Base-by-base conservation (phyloP, 1,140 invertebrate genomes). In the Oryctes rhinoceros region DNA sequence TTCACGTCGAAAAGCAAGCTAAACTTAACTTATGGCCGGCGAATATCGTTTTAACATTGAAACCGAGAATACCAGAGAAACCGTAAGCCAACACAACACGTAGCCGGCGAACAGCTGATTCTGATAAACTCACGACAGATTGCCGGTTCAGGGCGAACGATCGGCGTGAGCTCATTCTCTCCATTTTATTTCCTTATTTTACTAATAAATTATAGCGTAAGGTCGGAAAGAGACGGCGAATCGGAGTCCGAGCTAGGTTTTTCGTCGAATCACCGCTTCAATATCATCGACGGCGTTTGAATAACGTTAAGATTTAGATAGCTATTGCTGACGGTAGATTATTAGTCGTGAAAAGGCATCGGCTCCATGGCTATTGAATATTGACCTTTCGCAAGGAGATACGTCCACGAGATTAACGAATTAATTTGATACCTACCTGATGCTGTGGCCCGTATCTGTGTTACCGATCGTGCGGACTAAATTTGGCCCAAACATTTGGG, bases 381-480 rank as follows among this genome's bases (percentile, higher is more conserved):
- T 59, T 59, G 53, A 59, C 53, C 53, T 59, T 59, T 59, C 53
- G 53, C 53, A 59, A 59, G 53, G 53, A 59, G 53, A 59, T 59
- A 18, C 18, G 18, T 59, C 53, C 18, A 15, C 15, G 53, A 59
- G 53, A 59, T 59, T 59, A 59, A 59, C 53, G 15, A 59, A 59
- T 59, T 59, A 59, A 59, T 59, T 59, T 59, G 53, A 59, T 59
- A 59, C 53, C 53, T 18, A 15, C 53, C 53, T 18, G 53, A 18
- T 18, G 53, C 6, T 59, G 53, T 13, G 49, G 6, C 3, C 53
- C 15, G 15, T 44, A 44, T 6, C 53, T 18, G 53, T n/a, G 53
- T 59, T 59, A n/a, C 53, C n/a, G 53, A 18, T 59, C 53, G 53
- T n/a, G 5, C 53, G 53, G 15, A 59, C 53, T 59, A 59, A 59